These are phyloP conservation scores for Turdus rufiventris DNA, from an alignment of 2,113 vertebrate genomes.

Conservation along the genomic window DNA sequence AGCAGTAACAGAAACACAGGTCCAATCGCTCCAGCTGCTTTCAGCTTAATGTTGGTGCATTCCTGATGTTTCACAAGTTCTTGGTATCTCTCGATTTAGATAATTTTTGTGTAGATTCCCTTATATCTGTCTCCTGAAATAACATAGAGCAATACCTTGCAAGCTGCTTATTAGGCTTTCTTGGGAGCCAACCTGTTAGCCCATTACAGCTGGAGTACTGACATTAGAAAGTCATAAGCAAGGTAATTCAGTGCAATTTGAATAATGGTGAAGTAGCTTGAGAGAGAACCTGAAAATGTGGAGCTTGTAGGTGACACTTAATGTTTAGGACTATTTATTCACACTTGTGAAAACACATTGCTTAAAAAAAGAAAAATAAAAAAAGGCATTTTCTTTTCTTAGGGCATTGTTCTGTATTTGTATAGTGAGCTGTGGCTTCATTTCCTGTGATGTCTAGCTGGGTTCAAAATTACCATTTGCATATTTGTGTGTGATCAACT, in stretches of 20 bases:
- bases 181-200: neutral
- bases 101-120: neutral
- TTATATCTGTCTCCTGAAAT: neutral
- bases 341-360: conserved; percentile 40
- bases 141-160: conserved; percentile 48
- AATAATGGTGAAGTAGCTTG: neutral
- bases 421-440: conserved; percentile 54
- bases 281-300: conserved; percentile 42
- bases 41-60: conserved; percentile 21
- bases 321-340: conserved; percentile 34
- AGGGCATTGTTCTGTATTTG: conserved; percentile 43
- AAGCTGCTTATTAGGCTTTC: conserved; percentile 4
- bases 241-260: neutral
- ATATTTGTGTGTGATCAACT: conserved; percentile 40
- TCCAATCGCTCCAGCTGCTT: conserved; percentile 28
- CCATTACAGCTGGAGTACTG: neutral
- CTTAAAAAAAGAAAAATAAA: neutral
- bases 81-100: neutral
- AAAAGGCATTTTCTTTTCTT: conserved; percentile 26
- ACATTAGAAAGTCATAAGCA: neutral
- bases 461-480: conserved; percentile 42
- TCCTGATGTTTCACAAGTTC: conserved; percentile 11
- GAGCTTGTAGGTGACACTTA: conserved; percentile 2
- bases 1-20: conserved; percentile 20
- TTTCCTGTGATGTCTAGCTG: conserved; percentile 49